Base-by-base conservation (phyloP, 2,888 invertebrate species). In the Sphaeridia pumilis region DNA sequence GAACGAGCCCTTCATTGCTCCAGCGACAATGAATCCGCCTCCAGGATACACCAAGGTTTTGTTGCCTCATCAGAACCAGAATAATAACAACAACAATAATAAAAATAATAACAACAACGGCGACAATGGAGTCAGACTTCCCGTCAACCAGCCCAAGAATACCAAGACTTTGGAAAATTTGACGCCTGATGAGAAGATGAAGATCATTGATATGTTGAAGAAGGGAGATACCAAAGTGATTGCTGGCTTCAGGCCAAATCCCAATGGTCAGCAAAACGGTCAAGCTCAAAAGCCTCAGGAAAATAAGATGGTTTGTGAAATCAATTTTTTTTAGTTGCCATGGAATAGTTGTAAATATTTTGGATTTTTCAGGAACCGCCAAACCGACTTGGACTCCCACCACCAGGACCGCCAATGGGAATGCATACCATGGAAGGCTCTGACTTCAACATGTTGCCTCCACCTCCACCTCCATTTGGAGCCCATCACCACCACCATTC, bases 21-120 rank as follows among this genome's bases (percentile, higher is more conserved):
- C 55, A 21, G 35, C 58, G n/a, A 53, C 52, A 22, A 46, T 54
- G 20, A 53, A 54, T 7, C 59, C 58, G 35, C 60, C 60, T 22
- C 60, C 63, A 5, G 55, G 54, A 4, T 64, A 60, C 34, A 55
- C 64, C 2, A 61, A 64, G 54, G 56, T 61, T 21, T 48, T 64
- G 17, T 57, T 64, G 22, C 61, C 61, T 1, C 59, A 58, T n/a
- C n/a, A n/a, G n/a, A n/a, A n/a, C n/a, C n/a, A n/a, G n/a, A n/a
- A n/a, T n/a, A n/a, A n/a, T n/a, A n/a, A n/a, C n/a, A n/a, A n/a
- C n/a, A n/a, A n/a, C n/a, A n/a, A n/a, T n/a, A n/a, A n/a, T n/a
- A n/a, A n/a, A n/a, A n/a, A n/a, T n/a, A n/a, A n/a, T n/a, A 10
- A 36, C 38, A 45, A 20, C 43, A 20, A 36, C 5, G 38, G 38